Base-by-base conservation (phyloP, 2,113 vertebrate species). In the Psophia crepitans region DNA sequence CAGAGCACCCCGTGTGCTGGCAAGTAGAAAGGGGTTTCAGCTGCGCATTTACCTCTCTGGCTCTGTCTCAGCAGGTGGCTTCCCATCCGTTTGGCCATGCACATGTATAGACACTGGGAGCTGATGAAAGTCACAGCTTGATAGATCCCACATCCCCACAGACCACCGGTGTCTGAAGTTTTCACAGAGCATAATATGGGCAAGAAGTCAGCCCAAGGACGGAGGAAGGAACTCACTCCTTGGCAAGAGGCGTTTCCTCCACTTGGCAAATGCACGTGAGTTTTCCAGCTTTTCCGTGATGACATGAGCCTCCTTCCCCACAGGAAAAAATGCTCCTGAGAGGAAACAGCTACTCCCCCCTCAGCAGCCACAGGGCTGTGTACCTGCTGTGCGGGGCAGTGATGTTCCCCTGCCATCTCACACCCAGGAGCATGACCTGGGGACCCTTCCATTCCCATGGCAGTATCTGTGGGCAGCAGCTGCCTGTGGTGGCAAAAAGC, bases 1-100 rank as follows among this genome's bases (percentile, higher is more conserved):
- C 58, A 48, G 53, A 73, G 64, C 35, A 26, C 35, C 20, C 3
- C 2, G 11, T 8, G 56, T 16, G 21, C 49, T 21, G 37, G 51
- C 8, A 32, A 78, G 66, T n/a, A n/a, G n/a, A n/a, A n/a, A 48
- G n/a, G 56, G 22, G 4, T 13, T 63, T 44, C 69, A 37, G 37
- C 44, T 66, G 46, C n/a, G 60, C 9, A 4, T 33, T 64, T 19
- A 6, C n/a, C 8, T 32, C 0, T 0, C 48, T 74, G 64, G 14
- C 51, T 48, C 41, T 39, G 37, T 18, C 43, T 65, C 20, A 5
- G 58, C 0, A 0, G 0, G 14, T 60, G 22, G 5, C 51, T 84
- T 69, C 63, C 57, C 28, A 44, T 44, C n/a, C 4, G 0, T 69
- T 56, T 87, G 69, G 35, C 39, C 3, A 0, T 6, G 65, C 32